A percentile compares a stretch with the other conserved stretches of the same genome.
These are phyloP conservation scores for Cheilosia variabilis DNA, from an alignment of 2,888 invertebrate genomes.

Conservation along the genomic window DNA sequence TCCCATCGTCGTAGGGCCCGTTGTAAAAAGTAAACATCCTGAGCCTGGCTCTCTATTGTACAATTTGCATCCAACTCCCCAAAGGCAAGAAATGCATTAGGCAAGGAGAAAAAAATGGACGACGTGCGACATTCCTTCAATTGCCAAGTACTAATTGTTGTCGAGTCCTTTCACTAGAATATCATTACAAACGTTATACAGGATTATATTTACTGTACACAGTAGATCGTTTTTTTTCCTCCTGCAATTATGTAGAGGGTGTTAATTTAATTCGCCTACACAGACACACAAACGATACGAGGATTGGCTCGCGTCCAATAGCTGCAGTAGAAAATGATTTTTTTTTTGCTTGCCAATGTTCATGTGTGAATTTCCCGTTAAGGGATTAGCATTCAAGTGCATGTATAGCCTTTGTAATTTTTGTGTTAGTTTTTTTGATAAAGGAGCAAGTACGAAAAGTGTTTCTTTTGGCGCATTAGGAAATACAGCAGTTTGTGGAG, in stretches of 20 bases:
- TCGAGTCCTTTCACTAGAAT: slow-evolving; percentile 62
- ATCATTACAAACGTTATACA: slow-evolving; percentile 57
- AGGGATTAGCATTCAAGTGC: slow-evolving; percentile 65
- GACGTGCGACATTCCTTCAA: slow-evolving; percentile 55
- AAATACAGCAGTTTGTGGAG: slow-evolving; percentile 39
- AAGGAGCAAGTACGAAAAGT: slow-evolving; percentile 17
- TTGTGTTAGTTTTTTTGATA: slow-evolving; percentile 6
- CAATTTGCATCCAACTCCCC: slow-evolving; percentile 37
- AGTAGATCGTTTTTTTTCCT: slow-evolving; percentile 31
- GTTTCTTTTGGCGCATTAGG: slow-evolving; percentile 56
- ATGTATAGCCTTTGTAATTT: slow-evolving; percentile 48
- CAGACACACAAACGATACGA: slow-evolving; percentile 40
- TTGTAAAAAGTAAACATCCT: slow-evolving; percentile 63
- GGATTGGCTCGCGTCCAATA: slow-evolving; percentile 70
- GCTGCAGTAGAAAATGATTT: slow-evolving; percentile 9
- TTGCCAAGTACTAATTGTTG: slow-evolving; percentile 69
- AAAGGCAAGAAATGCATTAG: slow-evolving; percentile 53
- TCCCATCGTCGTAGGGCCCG: slow-evolving; percentile 4
- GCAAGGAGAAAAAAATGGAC: slow-evolving; percentile 10
- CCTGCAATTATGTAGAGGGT: slow-evolving; percentile 63
- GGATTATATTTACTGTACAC: slow-evolving; percentile 40
- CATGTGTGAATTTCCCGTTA: slow-evolving; percentile 64
- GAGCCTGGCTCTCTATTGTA: slow-evolving; percentile 31
- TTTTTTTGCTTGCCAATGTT: slow-evolving; percentile 15
- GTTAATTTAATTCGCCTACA: slow-evolving; percentile 70